These are phyloP conservation scores for Chymomyza caudatula DNA, from an alignment of 2,888 invertebrate genomes.

Conservation along the genomic window DNA sequence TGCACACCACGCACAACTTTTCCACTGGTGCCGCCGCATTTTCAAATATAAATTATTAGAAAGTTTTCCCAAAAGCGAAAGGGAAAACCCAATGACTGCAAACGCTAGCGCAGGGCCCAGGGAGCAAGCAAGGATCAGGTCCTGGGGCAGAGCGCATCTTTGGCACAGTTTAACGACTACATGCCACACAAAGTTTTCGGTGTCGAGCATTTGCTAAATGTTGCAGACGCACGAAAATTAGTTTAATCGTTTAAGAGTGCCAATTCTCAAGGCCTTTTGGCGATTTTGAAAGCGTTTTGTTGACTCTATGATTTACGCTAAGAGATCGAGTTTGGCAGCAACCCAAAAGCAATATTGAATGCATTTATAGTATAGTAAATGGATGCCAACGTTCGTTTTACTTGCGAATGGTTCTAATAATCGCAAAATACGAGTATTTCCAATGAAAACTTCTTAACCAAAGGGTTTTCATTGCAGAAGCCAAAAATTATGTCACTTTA, in stretches of 20 bases:
- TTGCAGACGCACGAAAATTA: not conserved
- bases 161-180: not conserved
- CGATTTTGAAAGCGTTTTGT: not conserved
- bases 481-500: too few relatives aligned
- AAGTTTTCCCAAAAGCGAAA: conserved; percentile 56
- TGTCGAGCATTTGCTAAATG: not conserved
- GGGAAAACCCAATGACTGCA: conserved; percentile 24
- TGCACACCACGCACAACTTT: conserved; percentile 65
- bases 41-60: conserved; percentile 67
- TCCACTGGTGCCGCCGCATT: conserved; percentile 29
- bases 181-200: not conserved
- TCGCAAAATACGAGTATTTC: too few relatives aligned
- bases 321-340: not conserved
- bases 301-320: not conserved
- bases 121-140: conserved; percentile 9
- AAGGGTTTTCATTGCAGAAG: too few relatives aligned
- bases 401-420: not conserved
- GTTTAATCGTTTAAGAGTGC: not conserved
- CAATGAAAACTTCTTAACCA: too few relatives aligned
- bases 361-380: not conserved
- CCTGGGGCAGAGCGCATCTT: not conserved
- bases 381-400: not conserved
- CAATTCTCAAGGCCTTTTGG: not conserved
- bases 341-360: not conserved
- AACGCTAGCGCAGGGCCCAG: conserved; percentile 7